Evolutionary conservation across 2,888 invertebrate species (phyloP).

Genomic region (Copidosoma aretas): DNA sequence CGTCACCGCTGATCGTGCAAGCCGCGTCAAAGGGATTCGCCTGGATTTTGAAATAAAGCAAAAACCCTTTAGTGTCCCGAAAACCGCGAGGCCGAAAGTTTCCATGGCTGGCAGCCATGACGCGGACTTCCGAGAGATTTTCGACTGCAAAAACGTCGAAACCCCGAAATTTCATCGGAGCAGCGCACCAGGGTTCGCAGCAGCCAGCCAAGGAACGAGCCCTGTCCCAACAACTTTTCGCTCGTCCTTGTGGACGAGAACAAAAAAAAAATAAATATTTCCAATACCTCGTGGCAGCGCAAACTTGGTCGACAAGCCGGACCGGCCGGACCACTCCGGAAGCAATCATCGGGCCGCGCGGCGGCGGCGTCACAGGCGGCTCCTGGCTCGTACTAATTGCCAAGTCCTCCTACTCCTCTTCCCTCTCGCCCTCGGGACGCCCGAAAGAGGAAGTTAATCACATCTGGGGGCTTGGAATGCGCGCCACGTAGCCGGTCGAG

Average conservation of each 20-base stretch:
- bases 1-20: too few relatives aligned
- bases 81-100: too few relatives aligned
- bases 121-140: too few relatives aligned
- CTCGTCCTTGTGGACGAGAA: not conserved
- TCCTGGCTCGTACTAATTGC: slow-evolving; percentile 31
- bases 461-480: slow-evolving; percentile 43
- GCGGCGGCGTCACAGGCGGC: not conserved
- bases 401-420: slow-evolving; percentile 10
- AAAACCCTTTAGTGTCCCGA: too few relatives aligned
- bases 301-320: slow-evolving; percentile 21
- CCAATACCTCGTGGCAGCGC: slow-evolving; percentile 10
- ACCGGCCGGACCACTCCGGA: slow-evolving; percentile 12
- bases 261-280: slow-evolving; percentile 17
- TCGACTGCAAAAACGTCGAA: too few relatives aligned
- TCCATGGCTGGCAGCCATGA: too few relatives aligned
- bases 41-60: too few relatives aligned
- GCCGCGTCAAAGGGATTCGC: too few relatives aligned
- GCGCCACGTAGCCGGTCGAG: slow-evolving; percentile 44
- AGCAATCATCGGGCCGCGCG: slow-evolving; percentile 21
- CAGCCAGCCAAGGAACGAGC: not conserved
- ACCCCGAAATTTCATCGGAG: too few relatives aligned
- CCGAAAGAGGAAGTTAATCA: slow-evolving; percentile 25
- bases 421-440: not conserved
- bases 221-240: slow-evolving; percentile 5
- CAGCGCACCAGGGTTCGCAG: not conserved